A percentile compares a stretch with the other conserved stretches of the same genome.
Conservation (phyloP, 2,797 vertebrate genomes). For the Scolopax rusticola region DNA sequence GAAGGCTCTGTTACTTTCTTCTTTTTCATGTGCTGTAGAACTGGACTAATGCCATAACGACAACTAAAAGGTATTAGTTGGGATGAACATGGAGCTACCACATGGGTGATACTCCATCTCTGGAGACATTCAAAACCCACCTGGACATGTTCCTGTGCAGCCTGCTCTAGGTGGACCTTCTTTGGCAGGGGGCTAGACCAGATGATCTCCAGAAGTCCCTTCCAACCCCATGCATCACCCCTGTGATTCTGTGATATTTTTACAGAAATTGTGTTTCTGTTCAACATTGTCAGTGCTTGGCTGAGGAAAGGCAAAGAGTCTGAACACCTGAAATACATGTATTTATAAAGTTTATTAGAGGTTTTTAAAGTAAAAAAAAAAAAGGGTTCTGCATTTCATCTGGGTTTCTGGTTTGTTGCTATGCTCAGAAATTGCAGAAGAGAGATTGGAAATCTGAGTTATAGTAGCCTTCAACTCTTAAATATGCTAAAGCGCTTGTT, state of each 20-base stretch:
- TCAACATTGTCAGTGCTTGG: background rate
- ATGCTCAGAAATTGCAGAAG: background rate
- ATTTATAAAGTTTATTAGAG: background rate
- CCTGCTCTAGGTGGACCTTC: too few species aligned
- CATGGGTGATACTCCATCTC: background rate
- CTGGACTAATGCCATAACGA: background rate
- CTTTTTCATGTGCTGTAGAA: background rate
- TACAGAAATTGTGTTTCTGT: background rate
- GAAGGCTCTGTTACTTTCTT: background rate
- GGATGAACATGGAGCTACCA: background rate
- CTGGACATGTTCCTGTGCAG: too few species aligned
- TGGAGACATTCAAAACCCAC: too few species aligned
- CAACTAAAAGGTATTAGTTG: background rate
- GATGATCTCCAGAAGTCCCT: too few species aligned
- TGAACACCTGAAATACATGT: background rate
- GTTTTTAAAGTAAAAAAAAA: background rate
- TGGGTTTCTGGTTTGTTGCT: background rate
- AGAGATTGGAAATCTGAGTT: background rate
- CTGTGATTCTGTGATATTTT: background rate
- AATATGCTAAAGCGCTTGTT: background rate
- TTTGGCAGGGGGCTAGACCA: too few species aligned
- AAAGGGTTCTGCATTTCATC: background rate
- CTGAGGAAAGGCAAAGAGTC: background rate
- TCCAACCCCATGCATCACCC: too few species aligned
- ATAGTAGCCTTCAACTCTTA: background rate